Evolutionary conservation across 2,113 vertebrate genomes (phyloP), one percentile per base, ranked within the genome.

Genomic region (Calidris pugnax): DNA sequence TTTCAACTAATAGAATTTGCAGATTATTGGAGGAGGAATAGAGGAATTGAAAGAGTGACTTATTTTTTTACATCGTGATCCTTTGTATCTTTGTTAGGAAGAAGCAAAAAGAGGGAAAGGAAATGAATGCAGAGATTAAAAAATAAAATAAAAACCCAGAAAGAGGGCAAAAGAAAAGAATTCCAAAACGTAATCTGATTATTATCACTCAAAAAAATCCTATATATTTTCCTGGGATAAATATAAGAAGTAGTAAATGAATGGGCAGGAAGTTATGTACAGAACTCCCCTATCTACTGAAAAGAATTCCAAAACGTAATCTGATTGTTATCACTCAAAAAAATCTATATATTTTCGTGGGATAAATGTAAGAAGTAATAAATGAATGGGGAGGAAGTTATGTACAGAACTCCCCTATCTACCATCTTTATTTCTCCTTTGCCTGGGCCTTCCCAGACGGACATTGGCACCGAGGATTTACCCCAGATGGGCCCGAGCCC

Each of bases 21-120:
- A 91, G 87, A 79, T 93, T 77, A n/a, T 39, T 95, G 89, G 60
- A 92, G 51, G 23, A 95, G 47, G 35, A 95, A 55, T 41, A 92
- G 45, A 89, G 79, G 60, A 89, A 63, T 33, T 39, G 60, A 30
- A 85, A 89, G 22, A 16, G 28, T 47, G 41, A 51, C 30, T 81
- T 91, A 22, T 53, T 84, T 86, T 51, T 93, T 93, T 74, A 55
- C 9, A 55, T 75, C 43, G 5, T 51, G 37, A 37, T 75, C 39
- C 39, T 77, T 37, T 39, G 30, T 37, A 30, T 67, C 55, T 86
- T 51, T 48, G 21, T 48, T 63, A 43, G 33, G 41, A 69, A 72
- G 55, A 80, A 66, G 16, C 35, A 76, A 79, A 68, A 64, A 57
- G 27, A 64, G 6, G 16, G 48, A 60, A 76, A 84, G 60, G 71